Percentiles rank a stretch among this genome's conserved stretches.
Conservation (phyloP, 1,140 invertebrate genomes). For the Caenorhabditis remanei region DNA sequence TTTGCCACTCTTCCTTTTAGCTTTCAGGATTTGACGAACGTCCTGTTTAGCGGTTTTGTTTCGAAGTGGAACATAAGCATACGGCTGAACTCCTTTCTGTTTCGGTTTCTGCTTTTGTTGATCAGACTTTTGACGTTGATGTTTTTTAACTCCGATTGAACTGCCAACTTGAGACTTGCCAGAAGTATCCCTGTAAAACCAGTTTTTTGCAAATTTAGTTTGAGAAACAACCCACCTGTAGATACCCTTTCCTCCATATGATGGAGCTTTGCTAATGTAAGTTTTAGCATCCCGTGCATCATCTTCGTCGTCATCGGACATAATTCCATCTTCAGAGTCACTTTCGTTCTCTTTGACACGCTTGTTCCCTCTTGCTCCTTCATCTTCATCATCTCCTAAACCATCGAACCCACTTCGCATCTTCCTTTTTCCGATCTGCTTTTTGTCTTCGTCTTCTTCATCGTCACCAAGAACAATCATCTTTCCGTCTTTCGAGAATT, state of each 20-base stretch:
- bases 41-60: constrained; percentile 60
- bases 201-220: not conserved
- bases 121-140: not conserved
- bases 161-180: constrained; percentile 38
- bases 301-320: constrained; percentile 51
- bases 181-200: constrained; percentile 36
- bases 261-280: constrained; percentile 4
- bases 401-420: constrained; percentile 47
- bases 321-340: constrained; percentile 51
- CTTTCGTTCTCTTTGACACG: constrained; percentile 52
- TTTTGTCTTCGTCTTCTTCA: constrained; percentile 55
- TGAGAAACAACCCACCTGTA: constrained; percentile 5
- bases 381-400: constrained; percentile 48
- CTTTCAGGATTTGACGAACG: constrained; percentile 59
- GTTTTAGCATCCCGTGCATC: constrained; percentile 47
- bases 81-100: constrained; percentile 62
- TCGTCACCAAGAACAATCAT: constrained; percentile 63
- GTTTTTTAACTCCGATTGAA: not conserved
- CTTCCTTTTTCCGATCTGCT: constrained; percentile 55
- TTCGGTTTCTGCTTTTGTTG: constrained; percentile 31
- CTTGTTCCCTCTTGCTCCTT: constrained; percentile 13
- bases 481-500: constrained; percentile 66
- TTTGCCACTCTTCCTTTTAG: constrained; percentile 61
- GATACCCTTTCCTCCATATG: constrained; percentile 33
- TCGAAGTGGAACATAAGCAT: constrained; percentile 65